Conservation (phyloP, 2,797 vertebrate genomes). For the Capromys pilorides region DNA sequence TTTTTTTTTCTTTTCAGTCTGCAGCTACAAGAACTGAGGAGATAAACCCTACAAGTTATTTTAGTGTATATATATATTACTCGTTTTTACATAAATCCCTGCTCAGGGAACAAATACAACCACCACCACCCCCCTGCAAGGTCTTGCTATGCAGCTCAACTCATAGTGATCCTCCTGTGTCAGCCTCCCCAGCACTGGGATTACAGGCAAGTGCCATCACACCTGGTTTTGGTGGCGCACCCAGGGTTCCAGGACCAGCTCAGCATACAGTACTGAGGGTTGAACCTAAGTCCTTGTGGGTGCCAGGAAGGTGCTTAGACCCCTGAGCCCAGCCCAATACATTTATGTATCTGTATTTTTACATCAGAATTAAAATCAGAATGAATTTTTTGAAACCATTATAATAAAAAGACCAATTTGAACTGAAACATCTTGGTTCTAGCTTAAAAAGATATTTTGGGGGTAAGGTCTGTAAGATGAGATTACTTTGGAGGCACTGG, state of each 20-base stretch:
- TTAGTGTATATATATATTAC: neutral
- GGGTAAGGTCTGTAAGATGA: neutral
- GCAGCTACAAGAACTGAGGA: neutral
- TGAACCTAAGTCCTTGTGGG: too few species aligned
- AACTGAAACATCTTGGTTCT: slow-evolving; percentile 28
- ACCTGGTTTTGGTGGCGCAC: too few species aligned
- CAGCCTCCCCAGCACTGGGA: too few species aligned
- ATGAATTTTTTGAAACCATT: slow-evolving; percentile 38
- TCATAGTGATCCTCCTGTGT: too few species aligned
- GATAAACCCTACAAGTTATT: neutral
- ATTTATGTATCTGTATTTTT: slow-evolving; percentile 36
- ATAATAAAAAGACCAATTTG: neutral
- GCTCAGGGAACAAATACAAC: neutral
- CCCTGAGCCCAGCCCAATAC: too few species aligned
- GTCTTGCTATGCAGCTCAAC: too few species aligned
- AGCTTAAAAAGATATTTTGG: neutral
- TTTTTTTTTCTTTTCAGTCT: neutral
- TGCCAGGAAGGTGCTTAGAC: too few species aligned
- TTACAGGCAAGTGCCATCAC: too few species aligned
- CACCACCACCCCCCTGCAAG: too few species aligned
- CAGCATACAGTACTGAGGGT: too few species aligned
- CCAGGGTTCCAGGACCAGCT: too few species aligned
- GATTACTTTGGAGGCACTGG: neutral
- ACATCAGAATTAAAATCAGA: neutral
- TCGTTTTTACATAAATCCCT: neutral